phyloP scores from a whole-genome alignment of 2,113 vertebrate species.

The Propithecus coquereli region DNA sequence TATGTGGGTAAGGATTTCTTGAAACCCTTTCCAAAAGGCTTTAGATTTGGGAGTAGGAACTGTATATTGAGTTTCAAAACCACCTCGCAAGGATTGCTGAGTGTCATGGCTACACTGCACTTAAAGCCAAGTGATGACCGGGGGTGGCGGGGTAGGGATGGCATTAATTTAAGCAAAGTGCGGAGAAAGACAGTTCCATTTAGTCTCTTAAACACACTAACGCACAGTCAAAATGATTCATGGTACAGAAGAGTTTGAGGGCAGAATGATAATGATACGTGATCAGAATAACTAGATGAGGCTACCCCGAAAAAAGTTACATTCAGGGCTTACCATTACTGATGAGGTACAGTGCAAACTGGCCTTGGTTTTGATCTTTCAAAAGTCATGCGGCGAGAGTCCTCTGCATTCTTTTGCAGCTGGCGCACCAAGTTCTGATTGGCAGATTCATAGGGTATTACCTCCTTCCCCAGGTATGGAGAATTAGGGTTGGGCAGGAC shows the following conservation, averaged over 20 bases:
- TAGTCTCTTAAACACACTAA: slow-evolving; percentile 68
- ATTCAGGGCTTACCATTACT: slow-evolving; percentile 19
- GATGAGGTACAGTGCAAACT: not conserved
- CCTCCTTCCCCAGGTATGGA: too few relatives aligned
- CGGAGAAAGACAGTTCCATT: slow-evolving; percentile 49
- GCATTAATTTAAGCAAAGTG: slow-evolving; percentile 47
- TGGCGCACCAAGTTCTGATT: too few relatives aligned
- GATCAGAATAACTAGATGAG: slow-evolving; percentile 58
- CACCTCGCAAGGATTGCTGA: not conserved
- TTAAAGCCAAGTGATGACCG: not conserved
- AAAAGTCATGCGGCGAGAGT: not conserved
- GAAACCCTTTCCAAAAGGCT: slow-evolving; percentile 19
- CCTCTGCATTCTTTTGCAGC: too few relatives aligned
- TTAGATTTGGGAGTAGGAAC: not conserved
- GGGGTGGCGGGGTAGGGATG: not conserved
- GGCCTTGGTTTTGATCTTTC: slow-evolving; percentile 35
- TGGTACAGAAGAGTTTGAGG: slow-evolving; percentile 53
- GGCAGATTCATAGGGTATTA: too few relatives aligned
- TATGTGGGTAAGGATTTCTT: not conserved
- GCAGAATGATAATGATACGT: slow-evolving; percentile 60
- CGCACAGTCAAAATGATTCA: slow-evolving; percentile 64
- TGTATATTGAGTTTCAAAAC: not conserved
- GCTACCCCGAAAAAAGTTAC: not conserved
- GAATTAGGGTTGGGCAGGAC: too few relatives aligned
- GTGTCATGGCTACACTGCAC: not conserved